A percentile compares a stretch with the other conserved stretches of the same genome.
Conservation (phyloP, 2,888 invertebrate genomes). For the Spisula solida region DNA sequence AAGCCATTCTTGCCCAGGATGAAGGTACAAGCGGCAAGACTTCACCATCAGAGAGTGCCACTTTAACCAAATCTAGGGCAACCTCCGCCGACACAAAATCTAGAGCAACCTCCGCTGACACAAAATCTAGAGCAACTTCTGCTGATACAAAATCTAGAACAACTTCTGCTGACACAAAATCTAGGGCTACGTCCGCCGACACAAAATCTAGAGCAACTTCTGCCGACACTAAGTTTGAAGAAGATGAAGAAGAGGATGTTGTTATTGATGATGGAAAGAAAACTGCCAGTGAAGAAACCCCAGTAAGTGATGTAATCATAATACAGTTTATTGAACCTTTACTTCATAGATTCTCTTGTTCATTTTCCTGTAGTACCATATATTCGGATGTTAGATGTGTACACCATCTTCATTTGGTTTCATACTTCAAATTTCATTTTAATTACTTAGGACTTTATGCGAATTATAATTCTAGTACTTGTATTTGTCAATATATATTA, state of each 20-base stretch:
- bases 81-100: constrained; percentile 51
- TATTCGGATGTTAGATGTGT: no score
- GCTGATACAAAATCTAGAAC: constrained; percentile 36
- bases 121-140: constrained; percentile 43
- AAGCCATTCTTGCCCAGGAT: constrained; percentile 75
- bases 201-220: constrained; percentile 45
- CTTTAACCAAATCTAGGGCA: constrained; percentile 56
- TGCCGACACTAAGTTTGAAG: constrained; percentile 33
- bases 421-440: no score
- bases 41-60: constrained; percentile 51
- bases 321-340: no score
- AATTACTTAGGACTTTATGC: no score
- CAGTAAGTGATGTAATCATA: neutral
- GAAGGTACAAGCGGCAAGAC: constrained; percentile 57
- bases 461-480: no score
- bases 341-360: no score
- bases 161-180: constrained; percentile 46
- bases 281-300: neutral
- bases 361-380: no score
- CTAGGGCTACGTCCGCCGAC: constrained; percentile 51
- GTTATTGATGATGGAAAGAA: constrained; percentile 11
- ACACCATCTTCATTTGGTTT: no score
- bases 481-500: no score
- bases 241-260: constrained; percentile 34
- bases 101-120: constrained; percentile 54